Evolutionary conservation across 2,797 vertebrate genomes (phyloP), one percentile per base, ranked within the genome.

Genomic region (Rhynchotus rufescens): DNA sequence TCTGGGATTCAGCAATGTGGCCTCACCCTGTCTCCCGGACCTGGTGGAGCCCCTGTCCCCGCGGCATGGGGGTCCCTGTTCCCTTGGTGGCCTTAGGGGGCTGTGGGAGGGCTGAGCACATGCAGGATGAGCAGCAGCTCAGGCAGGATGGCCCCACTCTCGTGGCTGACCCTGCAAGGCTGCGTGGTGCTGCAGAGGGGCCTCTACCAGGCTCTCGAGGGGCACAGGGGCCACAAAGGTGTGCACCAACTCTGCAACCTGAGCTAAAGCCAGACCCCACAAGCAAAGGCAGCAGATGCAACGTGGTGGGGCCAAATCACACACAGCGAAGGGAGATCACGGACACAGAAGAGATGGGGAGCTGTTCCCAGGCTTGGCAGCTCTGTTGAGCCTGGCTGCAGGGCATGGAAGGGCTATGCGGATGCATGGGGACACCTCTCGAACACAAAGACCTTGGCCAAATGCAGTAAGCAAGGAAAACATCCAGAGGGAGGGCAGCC

Each of bases 21-120:
- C 90, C 92, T 91, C 72, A 82, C 93, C 87, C 91, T 89, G 96
- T 96, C 96, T 94, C 96, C 94, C 95, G 96, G 92, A 97, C 95
- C 86, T 96, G 95, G 82, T 11, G 2, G 67, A 96, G 86, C 76
- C 87, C 60, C 67, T 10, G 1, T 67, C 67, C 69, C 51, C 40
- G 59, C 60, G 72, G 76, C 82, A 83, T 0, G 0, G 36, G 23
- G 2, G 72, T 54, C 52, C 30, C 9, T 47, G 45, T 28, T 77
- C 51, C 74, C 36, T 49, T 11, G 57, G 51, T 11, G 60, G 40
- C 76, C 81, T 91, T 81, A 65, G 30, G 42, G 62, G 40, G 62
- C 38, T 60, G 17, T 0, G 42, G 32, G 71, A 76, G 76, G 28
- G 52, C 40, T 80, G 47, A 60, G 44, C 60, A 47, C 80, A 42